Conservation (phyloP, 2,888 invertebrate genomes). For the Chrysolina oricalcia region DNA sequence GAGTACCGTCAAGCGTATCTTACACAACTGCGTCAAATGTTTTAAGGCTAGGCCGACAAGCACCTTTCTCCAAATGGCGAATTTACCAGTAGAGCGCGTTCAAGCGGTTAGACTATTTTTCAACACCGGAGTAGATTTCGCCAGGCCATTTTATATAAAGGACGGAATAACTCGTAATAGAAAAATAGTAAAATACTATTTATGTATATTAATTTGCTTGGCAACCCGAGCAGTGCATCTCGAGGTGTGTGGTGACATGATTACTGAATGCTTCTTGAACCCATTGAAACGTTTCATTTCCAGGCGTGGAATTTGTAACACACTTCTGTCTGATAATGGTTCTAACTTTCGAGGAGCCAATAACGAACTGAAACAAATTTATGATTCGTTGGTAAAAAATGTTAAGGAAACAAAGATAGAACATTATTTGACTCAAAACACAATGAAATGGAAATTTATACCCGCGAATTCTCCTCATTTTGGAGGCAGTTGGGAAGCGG, state of each 20-base stretch:
- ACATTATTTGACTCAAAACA: conserved; percentile 18
- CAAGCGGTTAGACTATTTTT: conserved; percentile 42
- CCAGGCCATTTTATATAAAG: conserved; percentile 54
- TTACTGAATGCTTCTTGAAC: conserved; percentile 45
- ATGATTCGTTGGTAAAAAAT: neutral
- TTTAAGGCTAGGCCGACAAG: conserved; percentile 16
- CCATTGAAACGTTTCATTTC: conserved; percentile 41
- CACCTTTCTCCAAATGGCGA: conserved; percentile 17
- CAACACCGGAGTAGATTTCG: conserved; percentile 55
- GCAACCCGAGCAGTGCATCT: conserved; percentile 61
- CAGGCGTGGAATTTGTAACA: too few species aligned
- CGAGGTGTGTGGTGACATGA: conserved; percentile 59
- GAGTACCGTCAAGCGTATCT: conserved; percentile 11
- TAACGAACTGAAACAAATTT: conserved; percentile 22
- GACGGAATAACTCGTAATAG: conserved; percentile 45
- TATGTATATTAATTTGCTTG: conserved; percentile 61
- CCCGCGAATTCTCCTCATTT: conserved; percentile 33
- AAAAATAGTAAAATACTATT: conserved; percentile 54
- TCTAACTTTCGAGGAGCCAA: too few species aligned
- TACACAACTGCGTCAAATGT: conserved; percentile 21
- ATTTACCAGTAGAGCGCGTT: conserved; percentile 16
- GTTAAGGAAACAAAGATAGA: conserved; percentile 1
- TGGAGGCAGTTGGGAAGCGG: conserved; percentile 40
- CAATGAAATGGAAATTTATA: conserved; percentile 33
- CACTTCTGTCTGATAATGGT: too few species aligned